phyloP scores from a whole-genome alignment of 1,140 invertebrate species.

The Eriocheir sinensis region DNA sequence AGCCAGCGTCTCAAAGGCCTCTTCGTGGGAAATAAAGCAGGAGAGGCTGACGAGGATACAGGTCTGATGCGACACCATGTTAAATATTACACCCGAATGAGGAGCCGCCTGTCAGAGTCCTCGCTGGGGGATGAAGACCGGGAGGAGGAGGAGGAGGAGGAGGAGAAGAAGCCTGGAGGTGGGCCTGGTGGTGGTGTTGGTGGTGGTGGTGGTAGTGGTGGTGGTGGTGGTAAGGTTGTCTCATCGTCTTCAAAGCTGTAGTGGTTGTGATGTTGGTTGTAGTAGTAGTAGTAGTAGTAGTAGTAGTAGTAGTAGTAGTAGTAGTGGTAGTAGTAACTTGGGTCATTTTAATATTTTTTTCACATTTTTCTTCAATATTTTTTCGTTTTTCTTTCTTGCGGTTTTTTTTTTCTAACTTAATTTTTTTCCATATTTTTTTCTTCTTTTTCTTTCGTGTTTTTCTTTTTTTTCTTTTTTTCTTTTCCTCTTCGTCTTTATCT shows the following conservation, averaged over 20 bases:
- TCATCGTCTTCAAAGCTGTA: neutral
- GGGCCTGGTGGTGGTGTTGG: neutral
- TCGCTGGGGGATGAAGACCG: slow-evolving; percentile 54
- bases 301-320: slow-evolving; percentile 23
- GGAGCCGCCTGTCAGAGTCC: slow-evolving; percentile 77
- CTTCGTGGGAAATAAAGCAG: slow-evolving; percentile 32
- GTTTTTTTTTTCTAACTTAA: neutral
- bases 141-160: too few relatives aligned
- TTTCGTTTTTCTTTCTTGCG: too few relatives aligned
- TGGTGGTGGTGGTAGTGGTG: neutral
- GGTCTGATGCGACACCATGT: slow-evolving; percentile 80
- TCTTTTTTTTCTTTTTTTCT: too few relatives aligned
- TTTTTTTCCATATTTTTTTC: too few relatives aligned
- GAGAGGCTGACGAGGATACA: slow-evolving; percentile 79
- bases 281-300: slow-evolving; percentile 11
- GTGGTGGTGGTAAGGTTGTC: neutral
- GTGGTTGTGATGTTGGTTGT: neutral
- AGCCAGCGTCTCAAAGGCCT: slow-evolving; percentile 63
- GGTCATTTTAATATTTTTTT: neutral
- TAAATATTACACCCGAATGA: slow-evolving; percentile 80
- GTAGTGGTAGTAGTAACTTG: neutral
- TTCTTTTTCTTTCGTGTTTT: too few relatives aligned
- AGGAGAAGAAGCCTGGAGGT: neutral
- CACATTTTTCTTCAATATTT: too few relatives aligned
- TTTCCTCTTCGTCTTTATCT: too few relatives aligned